Base-by-base conservation (phyloP, 2,888 invertebrate species). In the Serripes groenlandicus region DNA sequence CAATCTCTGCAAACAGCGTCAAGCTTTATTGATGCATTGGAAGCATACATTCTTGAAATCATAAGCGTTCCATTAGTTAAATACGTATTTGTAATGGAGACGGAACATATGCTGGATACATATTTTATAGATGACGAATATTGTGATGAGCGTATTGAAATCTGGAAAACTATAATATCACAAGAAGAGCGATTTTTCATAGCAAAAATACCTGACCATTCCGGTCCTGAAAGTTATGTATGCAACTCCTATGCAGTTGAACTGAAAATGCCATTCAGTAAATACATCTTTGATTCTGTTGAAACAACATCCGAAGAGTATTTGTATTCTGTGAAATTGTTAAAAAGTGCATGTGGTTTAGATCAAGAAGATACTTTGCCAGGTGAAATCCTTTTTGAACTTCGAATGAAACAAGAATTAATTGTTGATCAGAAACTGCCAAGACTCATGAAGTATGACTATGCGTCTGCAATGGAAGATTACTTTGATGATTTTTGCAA, bases 211-310 rank as follows among this genome's bases (percentile, higher is more conserved):
- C 83, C 71, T n/a, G 68, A 80, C 2, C 78, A 78, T 23, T 60
- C 75, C 26, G 87, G 87, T 23, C 89, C 88, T 15, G 88, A 87
- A 54, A 83, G 86, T 62, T 89, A 83, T 58, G 68, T 52, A 9
- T 86, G 88, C 52, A 37, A 58, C 7, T 74, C 79, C 0, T 32
- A 75, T 23, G 75, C 78, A 71, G 9, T 83, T 3, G 21, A 28
- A n/a, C 54, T 86, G 4, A 74, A 66, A 26, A 81, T 86, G 83
- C 89, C 89, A 42, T 83, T 88, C 56, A 83, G 86, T 60, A 56
- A 37, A 18, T 7, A 72, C 9, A 52, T 87, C 1, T 83, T 78
- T 64, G 64, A 78, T 0, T 64, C 68, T n/a, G 69, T 88, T 49
- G 86, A 89, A 62, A 34, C 37, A 49, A 76, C 77, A 11, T 82